Evolutionary conservation across 2,113 vertebrate species (phyloP), one percentile per base, ranked within the genome.

Genomic region (Pontoporia blainvillei): DNA sequence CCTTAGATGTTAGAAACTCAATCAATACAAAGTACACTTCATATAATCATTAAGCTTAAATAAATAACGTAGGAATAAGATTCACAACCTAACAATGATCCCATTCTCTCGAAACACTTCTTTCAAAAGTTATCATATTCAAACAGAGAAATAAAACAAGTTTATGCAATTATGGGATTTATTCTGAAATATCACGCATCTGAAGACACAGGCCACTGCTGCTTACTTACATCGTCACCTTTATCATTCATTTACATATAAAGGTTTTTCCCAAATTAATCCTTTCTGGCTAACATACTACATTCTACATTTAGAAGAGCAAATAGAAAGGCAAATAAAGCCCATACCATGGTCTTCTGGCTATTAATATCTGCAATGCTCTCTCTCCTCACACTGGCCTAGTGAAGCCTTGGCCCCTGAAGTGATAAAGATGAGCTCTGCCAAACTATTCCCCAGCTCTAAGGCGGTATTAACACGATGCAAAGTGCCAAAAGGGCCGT

Each of bases 401-500:
- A 25, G 72, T 59, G 85, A 97, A 94, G 93, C n/a, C 29, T 34
- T 71, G 91, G 94, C 96, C 96, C 93, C 95, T 76, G 54, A 97
- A 66, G 89, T 86, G 86, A 90, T 84, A 94, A 92, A 97, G 94
- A 96, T 66, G 97, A 95, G 97, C 57, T 89, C 39, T 96, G 96
- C 86, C 87, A 94, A 54, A 2, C 67, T 86, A 93, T 62, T 95
- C 89, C 81, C 87, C 44, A n/a, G 66, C 95, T 97, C 91, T 93
- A 89, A 95, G 94, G 89, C 31, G 95, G 84, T 79, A 97, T 96
- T 98, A 98, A 96, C 95, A 97, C 18, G 39, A 86, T 75, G 86
- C 95, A 85, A 98, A 98, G 91, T 97, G 98, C 94, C 97, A 97
- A 96, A 98, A 98, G 88, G 94, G 86, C 96, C n/a, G 95, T 96